phyloP scores from a whole-genome alignment of 2,797 vertebrate species.

The Aselliscus stoliczkanus region DNA sequence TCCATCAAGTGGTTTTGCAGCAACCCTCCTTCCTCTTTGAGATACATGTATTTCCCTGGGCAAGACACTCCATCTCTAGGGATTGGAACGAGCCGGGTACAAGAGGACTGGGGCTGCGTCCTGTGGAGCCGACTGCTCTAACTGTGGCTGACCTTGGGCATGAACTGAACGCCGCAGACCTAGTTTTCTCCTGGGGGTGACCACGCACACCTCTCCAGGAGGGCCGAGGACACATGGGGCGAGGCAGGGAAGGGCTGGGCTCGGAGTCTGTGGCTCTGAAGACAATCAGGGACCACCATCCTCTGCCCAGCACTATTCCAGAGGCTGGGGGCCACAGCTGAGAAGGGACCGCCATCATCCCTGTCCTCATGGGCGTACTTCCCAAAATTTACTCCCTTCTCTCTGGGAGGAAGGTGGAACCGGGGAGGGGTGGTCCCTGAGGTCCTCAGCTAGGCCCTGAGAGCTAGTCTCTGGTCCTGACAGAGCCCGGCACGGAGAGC shows the following conservation, averaged over 20 bases:
- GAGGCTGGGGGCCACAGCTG: background rate
- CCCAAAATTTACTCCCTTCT: background rate
- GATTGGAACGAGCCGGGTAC: fast-evolving
- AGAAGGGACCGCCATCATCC: background rate
- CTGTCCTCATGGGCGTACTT: background rate
- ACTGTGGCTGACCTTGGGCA: background rate
- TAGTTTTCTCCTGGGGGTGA: background rate
- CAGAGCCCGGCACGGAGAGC: background rate
- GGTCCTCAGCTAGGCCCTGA: background rate
- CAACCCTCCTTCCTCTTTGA: background rate
- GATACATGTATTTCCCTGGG: background rate
- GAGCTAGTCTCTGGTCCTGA: background rate
- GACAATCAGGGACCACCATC: fast-evolving
- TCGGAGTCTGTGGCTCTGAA: background rate
- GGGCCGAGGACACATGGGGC: background rate
- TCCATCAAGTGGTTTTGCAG: background rate
- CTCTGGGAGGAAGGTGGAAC: background rate
- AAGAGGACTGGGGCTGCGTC: background rate
- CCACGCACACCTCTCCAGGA: background rate
- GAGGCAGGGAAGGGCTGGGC: background rate
- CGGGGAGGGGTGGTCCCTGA: background rate
- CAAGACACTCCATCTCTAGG: fast-evolving
- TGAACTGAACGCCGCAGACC: background rate
- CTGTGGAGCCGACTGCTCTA: fast-evolving
- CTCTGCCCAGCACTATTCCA: no score